Percentiles rank a stretch among this genome's conserved stretches.
Conservation (phyloP, 2,113 vertebrate genomes). For the Mustela lutreola region DNA sequence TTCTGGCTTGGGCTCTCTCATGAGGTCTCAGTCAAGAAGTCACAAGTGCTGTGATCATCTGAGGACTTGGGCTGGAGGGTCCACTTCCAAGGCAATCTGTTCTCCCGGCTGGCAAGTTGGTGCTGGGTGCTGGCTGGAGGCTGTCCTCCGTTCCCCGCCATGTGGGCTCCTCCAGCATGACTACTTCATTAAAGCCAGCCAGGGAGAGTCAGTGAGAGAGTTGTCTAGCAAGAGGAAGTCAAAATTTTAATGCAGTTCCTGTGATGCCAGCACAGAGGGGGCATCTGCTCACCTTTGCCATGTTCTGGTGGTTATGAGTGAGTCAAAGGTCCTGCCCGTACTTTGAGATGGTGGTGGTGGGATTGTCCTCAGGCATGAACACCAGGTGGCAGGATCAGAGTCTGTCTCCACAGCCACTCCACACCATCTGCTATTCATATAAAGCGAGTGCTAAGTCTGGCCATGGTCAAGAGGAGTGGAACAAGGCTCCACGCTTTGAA, state of each 20-base stretch:
- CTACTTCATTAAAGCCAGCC: background rate
- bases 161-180: too few relatives aligned
- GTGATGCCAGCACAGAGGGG: background rate
- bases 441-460: background rate
- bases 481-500: background rate
- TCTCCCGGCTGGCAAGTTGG: background rate
- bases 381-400: fast-evolving
- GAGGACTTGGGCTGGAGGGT: background rate
- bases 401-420: background rate
- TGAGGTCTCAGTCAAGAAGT: background rate
- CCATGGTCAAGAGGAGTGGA: background rate
- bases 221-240: background rate
- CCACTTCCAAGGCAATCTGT: too few relatives aligned
- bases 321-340: background rate
- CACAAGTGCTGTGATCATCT: too few relatives aligned
- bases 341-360: too few relatives aligned
- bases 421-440: fast-evolving
- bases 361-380: fast-evolving
- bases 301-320: background rate
- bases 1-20: background rate
- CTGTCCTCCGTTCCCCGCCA: background rate
- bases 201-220: background rate
- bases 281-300: fast-evolving
- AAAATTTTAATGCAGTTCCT: background rate
- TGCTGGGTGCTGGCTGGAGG: too few relatives aligned